Evolutionary conservation across 2,113 vertebrate genomes (phyloP).

Genomic region (Gasterosteus nipponicus): DNA sequence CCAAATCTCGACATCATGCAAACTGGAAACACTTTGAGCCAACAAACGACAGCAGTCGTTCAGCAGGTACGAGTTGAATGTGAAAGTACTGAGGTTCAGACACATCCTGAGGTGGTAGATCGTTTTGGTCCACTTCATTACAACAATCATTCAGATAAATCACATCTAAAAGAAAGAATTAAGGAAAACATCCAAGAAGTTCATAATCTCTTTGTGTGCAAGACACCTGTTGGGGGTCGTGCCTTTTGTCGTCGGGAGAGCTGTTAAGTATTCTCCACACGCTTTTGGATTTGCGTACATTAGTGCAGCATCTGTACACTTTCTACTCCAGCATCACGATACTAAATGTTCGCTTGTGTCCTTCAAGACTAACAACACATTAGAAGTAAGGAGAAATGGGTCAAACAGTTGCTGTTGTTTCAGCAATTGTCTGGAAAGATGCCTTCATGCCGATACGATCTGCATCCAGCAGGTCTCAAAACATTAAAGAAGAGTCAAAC

Average conservation of each 20-base stretch:
- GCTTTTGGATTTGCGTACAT: conserved; percentile 8
- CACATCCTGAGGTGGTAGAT: conserved; percentile 68
- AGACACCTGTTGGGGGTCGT: conserved; percentile 17
- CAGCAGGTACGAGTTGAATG: conserved; percentile 23
- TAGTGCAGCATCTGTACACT: conserved; percentile 13
- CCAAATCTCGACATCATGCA: conserved; percentile 68
- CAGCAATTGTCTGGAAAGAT: conserved; percentile 8
- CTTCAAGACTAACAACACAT: neutral
- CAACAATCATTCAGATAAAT: conserved; percentile 53
- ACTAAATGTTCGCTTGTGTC: neutral
- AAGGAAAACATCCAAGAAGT: conserved; percentile 33
- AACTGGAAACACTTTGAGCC: conserved; percentile 33
- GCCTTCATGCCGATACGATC: conserved; percentile 9
- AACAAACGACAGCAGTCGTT: conserved; percentile 16
- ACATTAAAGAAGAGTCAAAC: conserved; percentile 10
- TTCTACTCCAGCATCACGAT: conserved; percentile 5
- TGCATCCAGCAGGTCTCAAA: conserved; percentile 5
- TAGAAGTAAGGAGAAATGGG: neutral
- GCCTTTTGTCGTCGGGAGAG: conserved; percentile 15
- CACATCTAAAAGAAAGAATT: conserved; percentile 33
- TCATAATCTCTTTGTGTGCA: conserved; percentile 41
- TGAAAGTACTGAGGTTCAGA: conserved; percentile 54
- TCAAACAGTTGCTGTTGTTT: conserved; percentile 6
- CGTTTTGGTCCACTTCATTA: conserved; percentile 61
- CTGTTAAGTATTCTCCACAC: neutral